Conservation (phyloP, 1,140 invertebrate genomes). For the Chironomus striatipennis region DNA sequence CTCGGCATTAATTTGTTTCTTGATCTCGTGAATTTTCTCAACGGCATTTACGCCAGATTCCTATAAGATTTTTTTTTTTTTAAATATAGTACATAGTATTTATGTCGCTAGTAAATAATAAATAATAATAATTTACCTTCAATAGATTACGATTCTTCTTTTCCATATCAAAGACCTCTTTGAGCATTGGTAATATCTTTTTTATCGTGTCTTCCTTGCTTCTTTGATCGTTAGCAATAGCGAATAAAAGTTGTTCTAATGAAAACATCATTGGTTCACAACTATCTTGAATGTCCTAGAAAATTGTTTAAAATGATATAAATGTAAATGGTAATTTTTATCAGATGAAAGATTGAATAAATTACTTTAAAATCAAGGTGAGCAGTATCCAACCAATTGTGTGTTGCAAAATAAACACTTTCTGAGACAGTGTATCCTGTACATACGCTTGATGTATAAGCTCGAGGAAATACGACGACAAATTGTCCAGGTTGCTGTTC, state of each 20-base stretch:
- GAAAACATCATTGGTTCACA: conserved; percentile 89
- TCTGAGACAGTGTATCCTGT: conserved; percentile 88
- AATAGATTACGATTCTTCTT: conserved; percentile 39
- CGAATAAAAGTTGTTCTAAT: conserved; percentile 72
- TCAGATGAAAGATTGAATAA: no score
- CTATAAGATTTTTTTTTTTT: conserved; percentile 27
- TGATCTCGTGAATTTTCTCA: conserved; percentile 52
- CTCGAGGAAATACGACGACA: conserved; percentile 82
- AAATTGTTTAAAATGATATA: no score
- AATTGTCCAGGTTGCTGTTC: conserved; percentile 86
- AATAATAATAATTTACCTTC: conserved; percentile 30
- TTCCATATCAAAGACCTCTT: conserved; percentile 43
- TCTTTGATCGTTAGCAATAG: conserved; percentile 62
- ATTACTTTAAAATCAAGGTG: conserved; percentile 63
- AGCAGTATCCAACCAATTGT: conserved; percentile 68
- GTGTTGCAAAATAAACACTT: conserved; percentile 86
- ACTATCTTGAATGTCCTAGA: conserved; percentile 69
- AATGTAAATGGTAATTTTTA: no score
- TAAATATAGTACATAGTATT: no score
- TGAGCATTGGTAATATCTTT: conserved; percentile 44
- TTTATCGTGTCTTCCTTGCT: conserved; percentile 57
- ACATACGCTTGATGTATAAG: conserved; percentile 81
- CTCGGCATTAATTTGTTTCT: conserved; percentile 49
- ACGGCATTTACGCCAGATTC: conserved; percentile 49
- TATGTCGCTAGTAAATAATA: no score